Base-by-base conservation (phyloP, 2,888 invertebrate genomes). In the Yponomeuta sedellus region DNA sequence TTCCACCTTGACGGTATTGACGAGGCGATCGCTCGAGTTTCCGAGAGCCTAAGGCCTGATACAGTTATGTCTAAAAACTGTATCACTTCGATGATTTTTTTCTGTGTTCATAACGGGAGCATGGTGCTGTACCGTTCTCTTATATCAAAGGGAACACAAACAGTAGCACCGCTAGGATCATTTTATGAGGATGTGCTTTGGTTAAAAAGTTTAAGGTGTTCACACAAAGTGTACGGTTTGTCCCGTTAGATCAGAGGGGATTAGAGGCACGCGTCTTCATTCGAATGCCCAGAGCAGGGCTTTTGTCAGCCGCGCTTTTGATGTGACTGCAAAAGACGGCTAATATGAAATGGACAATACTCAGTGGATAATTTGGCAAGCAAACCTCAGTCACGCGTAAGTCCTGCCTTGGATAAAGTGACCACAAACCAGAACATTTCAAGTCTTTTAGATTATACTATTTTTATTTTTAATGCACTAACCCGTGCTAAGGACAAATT, bases 211-310 rank as follows among this genome's bases (percentile, higher is more conserved):
- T 75, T 89, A 90, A 88, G 89, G 88, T 90, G 90, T 85, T 82
- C 84, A 75, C 80, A 83, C 78, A 81, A 78, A 73, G 79, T 81
- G 81, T 78, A 80, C 74, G 79, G 44, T 52, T 77, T 74, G 77
- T 78, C 75, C 90, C 89, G 90, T 90, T 90, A 88, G 83, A 85
- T 88, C 86, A 89, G 88, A 88, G 84, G 88, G 84, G 88, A 89
- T 89, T 88, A 88, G 75, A 78, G 85, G 86, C 90, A 91, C 90
- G 90, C 88, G 90, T 81, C 83, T 83, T 78, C 73, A 76, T 72
- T 70, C 77, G 12, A 75, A 74, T 70, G 75, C 72, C 69, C 70
- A 77, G 75, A 78, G 81, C 78, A 78, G 79, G 77, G 77, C 70
- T 74, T 69, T 83, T 86, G 87, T 86, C 87, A 87, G 86, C 52